Base-by-base conservation (phyloP, 1,140 invertebrate genomes). In the Galleria mellonella region DNA sequence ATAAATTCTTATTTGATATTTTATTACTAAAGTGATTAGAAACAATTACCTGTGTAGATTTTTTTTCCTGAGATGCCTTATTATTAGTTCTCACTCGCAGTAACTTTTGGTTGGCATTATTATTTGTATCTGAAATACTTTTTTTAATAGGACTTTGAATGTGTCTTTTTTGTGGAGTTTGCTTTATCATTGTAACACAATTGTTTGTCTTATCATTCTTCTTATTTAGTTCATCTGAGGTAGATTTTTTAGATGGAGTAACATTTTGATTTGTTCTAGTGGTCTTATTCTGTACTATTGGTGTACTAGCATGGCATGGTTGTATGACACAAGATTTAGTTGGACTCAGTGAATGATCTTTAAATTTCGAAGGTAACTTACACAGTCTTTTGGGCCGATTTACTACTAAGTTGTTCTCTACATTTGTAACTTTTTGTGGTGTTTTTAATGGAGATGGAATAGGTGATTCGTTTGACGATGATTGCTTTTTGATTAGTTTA, bases 221-320 rank as follows among this genome's bases (percentile, higher is more conserved):
- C 44, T 32, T 31, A 42, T 32, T 1, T 43, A 40, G 10, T 0
- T 42, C 32, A 30, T 39, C 27, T 32, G 32, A 29, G 8, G 17
- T 28, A 28, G 29, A 13, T 1, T 36, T 46, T 43, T 30, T 14
- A 36, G 15, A 8, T 15, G 43, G 41, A 7, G 32, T 28, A 29
- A 8, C 17, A 29, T 30, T 11, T 11, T 12, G 2, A 23, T 23
- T 23, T 23, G 17, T 2, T 35, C 43, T 43, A 33, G 29, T 15
- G 13, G 14, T 38, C 53, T 53, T 60, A 30, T 35, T 58, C 38
- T 45, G 37, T 9, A 55, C 32, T 37, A 72, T 60, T 15, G 79
- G 79, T 30, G 79, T 83, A 59, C 79, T 81, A 1, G 79, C 65
- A 58, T 72, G 55, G 29, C 59, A 54, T 46, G 75, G 77, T 35